Base-by-base conservation (phyloP, 2,888 invertebrate species). In the Lottia scabra region DNA sequence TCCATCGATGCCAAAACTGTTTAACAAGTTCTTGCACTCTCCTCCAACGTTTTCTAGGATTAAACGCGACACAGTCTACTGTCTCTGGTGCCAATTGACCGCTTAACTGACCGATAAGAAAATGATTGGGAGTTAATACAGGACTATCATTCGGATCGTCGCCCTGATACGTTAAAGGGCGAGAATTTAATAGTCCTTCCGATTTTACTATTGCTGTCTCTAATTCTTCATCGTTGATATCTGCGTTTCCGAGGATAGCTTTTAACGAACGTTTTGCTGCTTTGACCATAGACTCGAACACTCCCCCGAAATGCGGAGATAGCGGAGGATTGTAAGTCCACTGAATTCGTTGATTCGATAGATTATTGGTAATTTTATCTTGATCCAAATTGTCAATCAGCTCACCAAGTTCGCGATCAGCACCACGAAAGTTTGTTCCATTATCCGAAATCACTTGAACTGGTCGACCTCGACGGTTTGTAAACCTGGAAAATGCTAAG, bases 271-370 rank as follows among this genome's bases (percentile, higher is more conserved):
- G 0, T 75, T 89, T 89, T 0, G 82, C 75, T 0, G 83, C 82
- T 65, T 87, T 86, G 0, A 89, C 85, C 2, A 81, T 84, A 0
- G 85, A 83, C 72, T 89, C 87, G 84, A 86, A 88, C 5, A 87
- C 67, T 1, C 87, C 87, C 2, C 88, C 86, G 63, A 85, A 85
- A 69, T 89, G 85, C 0, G 87, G 85, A 5, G 85, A 79, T 43
- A 72, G 71, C 4, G 87, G 84, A 10, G 87, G 87, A 23, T 80
- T 85, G 67, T 88, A 90, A 46, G 85, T 78, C 87, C 87, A 89
- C 5, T 74, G 63, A 12, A 83, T 81, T 1, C 75, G 73, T 6
- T 79, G 72, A 5, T 65, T 68, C 0, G 78, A 64, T 19, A 81
- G 44, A 44, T 1, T 63, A 13, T 64, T 30, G 16, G 48, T 27